Evolutionary conservation across 1,140 invertebrate genomes (phyloP), one percentile per base, ranked within the genome.

Genomic region (Drosophila persimilis): DNA sequence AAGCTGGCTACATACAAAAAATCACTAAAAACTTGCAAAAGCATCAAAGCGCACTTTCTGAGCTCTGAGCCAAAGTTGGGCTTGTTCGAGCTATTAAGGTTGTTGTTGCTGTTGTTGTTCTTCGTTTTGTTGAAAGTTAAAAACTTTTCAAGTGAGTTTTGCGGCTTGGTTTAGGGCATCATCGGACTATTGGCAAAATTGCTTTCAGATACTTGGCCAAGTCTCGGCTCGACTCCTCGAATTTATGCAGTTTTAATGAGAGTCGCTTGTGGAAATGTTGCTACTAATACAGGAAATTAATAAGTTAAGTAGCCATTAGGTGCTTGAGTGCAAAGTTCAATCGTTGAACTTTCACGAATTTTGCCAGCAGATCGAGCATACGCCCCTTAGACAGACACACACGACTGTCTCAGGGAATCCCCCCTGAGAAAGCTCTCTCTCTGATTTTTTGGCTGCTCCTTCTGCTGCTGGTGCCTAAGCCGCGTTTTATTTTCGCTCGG

Each of bases 261-360:
- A 35, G 26, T 35, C 55, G 46, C 72, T 85, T 77, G 57, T 53
- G 31, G 69, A 77, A 71, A 63, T 64, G 39, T 65, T 79, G 62
- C 77, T 66, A 58, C 70, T 81, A 85, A 77, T 80, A 74, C 70
- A 67, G 69, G 51, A 85, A 85, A 86, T 86, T 81, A 86, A 86
- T 86, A 86, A 85, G 69, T 85, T 77, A 86, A 86, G 64, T 60
- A 74, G 64, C 64, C 69, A 51, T 83, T 73, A 77, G 67, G 47
- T 61, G 56, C 59, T 35, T 65, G 26, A 83, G 73, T 77, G 63
- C 4, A 83, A 78, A 74, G 63, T 80, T 69, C 29, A 17, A 74
- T 70, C 54, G 64, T 22, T 46, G 6, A 70, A 50, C 20, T 55
- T 56, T 54, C 6, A 7, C 29, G 13, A 47, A 22, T 17, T 31